Conservation (phyloP, 2,113 vertebrate genomes). For the Alosa alosa region DNA sequence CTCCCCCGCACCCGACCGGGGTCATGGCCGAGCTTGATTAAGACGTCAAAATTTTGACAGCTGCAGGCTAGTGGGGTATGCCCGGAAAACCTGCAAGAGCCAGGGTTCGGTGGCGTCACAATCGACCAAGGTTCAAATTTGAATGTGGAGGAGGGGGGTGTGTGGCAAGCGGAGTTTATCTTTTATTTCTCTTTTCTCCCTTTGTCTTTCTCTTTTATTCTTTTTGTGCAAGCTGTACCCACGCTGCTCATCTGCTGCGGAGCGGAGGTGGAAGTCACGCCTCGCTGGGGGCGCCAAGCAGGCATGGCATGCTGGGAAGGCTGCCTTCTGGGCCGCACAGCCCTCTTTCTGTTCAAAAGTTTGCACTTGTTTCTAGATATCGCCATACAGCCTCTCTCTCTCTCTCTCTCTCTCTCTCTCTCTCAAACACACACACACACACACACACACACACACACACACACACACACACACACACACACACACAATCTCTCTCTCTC, state of each 20-base stretch:
- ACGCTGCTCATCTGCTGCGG: constrained; percentile 37
- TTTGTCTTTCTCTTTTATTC: constrained; percentile 26
- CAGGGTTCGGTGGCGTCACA: constrained; percentile 51
- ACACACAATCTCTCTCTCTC: background rate
- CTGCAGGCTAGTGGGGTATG: constrained; percentile 65
- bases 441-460: no score
- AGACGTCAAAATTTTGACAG: constrained; percentile 79
- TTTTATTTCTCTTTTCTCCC: constrained; percentile 14
- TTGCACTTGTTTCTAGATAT: background rate
- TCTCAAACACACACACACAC: no score
- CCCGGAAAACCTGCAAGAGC: constrained; percentile 51
- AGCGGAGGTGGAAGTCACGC: constrained; percentile 26
- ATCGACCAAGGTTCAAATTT: constrained; percentile 61
- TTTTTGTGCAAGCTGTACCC: constrained; percentile 12
- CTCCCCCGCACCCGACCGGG: constrained; percentile 52
- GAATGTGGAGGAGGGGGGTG: constrained; percentile 44
- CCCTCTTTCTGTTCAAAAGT: background rate
- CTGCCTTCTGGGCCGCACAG: background rate
- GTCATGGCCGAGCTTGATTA: constrained; percentile 72
- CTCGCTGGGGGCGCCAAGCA: background rate
- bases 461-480: background rate
- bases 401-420: background rate
- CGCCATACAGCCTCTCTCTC: background rate
- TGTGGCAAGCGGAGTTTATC: constrained; percentile 54
- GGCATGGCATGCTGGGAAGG: background rate